A percentile compares a stretch with the other conserved stretches of the same genome.
These are phyloP conservation scores for Tyria jacobaeae DNA, from an alignment of 2,888 invertebrate species.

Conservation along the genomic window DNA sequence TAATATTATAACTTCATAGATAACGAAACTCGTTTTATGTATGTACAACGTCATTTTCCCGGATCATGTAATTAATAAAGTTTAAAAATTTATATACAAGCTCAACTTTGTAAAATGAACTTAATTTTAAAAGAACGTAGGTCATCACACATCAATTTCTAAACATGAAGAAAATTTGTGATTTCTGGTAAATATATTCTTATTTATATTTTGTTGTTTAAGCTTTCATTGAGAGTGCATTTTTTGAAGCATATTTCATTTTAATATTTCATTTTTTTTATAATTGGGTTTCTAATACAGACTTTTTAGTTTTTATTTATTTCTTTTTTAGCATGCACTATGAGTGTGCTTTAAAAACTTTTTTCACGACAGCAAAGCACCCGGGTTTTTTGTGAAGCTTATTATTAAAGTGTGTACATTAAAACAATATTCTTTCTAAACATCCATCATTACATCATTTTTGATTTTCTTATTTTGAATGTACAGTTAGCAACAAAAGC, in stretches of 20 bases:
- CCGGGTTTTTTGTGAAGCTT: not conserved
- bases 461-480: not conserved
- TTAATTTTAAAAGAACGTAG: not conserved
- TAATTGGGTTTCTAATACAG: not conserved
- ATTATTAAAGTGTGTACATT: not conserved
- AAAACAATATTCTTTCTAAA: not conserved
- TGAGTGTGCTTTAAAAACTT: not conserved
- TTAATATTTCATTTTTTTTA: not conserved
- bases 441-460: not conserved
- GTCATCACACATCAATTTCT: not conserved
- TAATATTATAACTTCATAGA: slow-evolving; percentile 26
- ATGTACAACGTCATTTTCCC: not conserved
- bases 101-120: not conserved
- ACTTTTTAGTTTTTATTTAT: not conserved
- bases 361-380: not conserved
- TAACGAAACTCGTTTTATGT: not conserved
- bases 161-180: not conserved
- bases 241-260: not conserved
- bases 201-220: not conserved
- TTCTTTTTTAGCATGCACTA: not conserved
- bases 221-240: not conserved
- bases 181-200: not conserved
- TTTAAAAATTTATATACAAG: not conserved
- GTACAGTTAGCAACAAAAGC: not conserved
- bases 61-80: not conserved